phyloP scores from a whole-genome alignment of 2,888 invertebrate species.

The Orthosia incerta region DNA sequence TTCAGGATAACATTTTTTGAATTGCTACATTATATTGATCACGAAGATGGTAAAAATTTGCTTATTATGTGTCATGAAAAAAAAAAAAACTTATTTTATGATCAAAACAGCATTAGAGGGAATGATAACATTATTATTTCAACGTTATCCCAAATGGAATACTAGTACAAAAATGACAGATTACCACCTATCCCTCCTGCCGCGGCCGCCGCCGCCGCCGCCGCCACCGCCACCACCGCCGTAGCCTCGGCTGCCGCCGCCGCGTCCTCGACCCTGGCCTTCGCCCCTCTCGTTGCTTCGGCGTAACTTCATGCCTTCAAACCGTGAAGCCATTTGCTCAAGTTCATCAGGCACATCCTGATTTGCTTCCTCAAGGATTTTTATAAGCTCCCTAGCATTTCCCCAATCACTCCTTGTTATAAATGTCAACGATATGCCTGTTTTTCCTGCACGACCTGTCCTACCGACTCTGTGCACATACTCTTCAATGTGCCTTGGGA shows the following conservation, averaged over 20 bases:
- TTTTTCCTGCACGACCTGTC: constrained; percentile 97
- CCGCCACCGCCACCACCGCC: constrained; percentile 72
- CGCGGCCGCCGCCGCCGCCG: constrained; percentile 74
- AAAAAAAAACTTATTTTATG: constrained; percentile 12
- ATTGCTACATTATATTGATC: constrained; percentile 9
- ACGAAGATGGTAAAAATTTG: not conserved
- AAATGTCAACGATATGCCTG: constrained; percentile 95
- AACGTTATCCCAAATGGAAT: constrained; percentile 34
- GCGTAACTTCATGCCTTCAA: constrained; percentile 92
- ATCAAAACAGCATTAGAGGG: not conserved
- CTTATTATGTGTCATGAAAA: constrained; percentile 21
- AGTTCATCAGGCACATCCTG: constrained; percentile 96
- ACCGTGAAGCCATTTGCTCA: constrained; percentile 94
- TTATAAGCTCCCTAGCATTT: constrained; percentile 95
- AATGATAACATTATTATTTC: constrained; percentile 5
- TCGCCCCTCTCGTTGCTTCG: constrained; percentile 90
- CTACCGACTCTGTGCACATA: constrained; percentile 99
- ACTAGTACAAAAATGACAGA: constrained; percentile 25
- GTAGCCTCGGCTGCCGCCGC: constrained; percentile 71
- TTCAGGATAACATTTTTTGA: constrained; percentile 19
- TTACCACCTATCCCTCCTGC: constrained; percentile 79
- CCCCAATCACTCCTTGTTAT: constrained; percentile 96
- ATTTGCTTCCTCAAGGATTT: constrained; percentile 96
- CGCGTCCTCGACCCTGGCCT: constrained; percentile 79
- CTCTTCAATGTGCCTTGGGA: constrained; percentile 98